Evolutionary conservation across 2,113 vertebrate species (phyloP).

Genomic region (Bucco capensis): DNA sequence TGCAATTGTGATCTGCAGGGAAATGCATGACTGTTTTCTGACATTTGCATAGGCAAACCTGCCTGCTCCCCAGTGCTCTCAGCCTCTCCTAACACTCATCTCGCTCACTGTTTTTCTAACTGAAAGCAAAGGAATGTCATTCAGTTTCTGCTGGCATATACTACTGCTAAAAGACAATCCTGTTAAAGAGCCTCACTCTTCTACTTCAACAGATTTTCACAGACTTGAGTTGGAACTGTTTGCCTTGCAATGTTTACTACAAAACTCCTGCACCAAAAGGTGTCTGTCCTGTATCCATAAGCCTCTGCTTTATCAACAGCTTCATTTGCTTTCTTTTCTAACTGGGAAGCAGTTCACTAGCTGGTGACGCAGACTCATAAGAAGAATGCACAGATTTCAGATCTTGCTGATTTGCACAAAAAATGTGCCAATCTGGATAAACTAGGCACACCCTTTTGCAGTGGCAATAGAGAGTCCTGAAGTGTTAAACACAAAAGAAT

Average conservation of each 20-base stretch:
- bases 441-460: slow-evolving; percentile 41
- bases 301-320: not conserved
- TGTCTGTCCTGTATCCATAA: not conserved
- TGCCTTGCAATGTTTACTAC: not conserved
- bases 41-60: not conserved
- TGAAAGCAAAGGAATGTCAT: not conserved
- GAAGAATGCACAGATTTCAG: slow-evolving; percentile 37
- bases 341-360: not conserved
- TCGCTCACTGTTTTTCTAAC: not conserved
- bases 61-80: not conserved
- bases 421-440: slow-evolving; percentile 57
- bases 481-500: slow-evolving; percentile 35
- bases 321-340: not conserved
- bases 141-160: not conserved
- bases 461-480: not conserved
- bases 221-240: not conserved
- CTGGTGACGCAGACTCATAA: not conserved
- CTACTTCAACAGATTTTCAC: not conserved
- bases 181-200: not conserved
- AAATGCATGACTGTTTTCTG: not conserved
- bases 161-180: not conserved
- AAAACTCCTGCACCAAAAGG: not conserved
- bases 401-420: slow-evolving; percentile 59
- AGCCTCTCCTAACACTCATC: not conserved
- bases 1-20: not conserved